Percentiles rank a stretch among this genome's conserved stretches.
phyloP scores from a whole-genome alignment of 2,888 invertebrate species.

The Pyrrhosoma nymphula region DNA sequence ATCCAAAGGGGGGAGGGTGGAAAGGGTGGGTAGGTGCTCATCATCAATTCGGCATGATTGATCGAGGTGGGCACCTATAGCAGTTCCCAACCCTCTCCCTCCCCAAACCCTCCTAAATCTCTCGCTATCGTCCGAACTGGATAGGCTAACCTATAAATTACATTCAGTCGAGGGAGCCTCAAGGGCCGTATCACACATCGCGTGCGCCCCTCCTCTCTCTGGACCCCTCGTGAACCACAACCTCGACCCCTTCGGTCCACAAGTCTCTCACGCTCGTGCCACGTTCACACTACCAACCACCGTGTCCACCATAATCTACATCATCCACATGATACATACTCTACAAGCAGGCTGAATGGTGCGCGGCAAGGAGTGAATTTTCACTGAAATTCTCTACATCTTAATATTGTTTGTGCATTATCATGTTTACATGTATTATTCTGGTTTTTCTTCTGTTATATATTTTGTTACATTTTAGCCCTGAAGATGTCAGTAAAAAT shows the following conservation, averaged over 20 bases:
- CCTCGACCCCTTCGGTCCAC: background rate
- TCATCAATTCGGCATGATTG: constrained; percentile 44
- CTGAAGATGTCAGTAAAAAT: too few species aligned
- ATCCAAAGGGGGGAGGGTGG: background rate
- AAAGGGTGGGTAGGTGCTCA: background rate
- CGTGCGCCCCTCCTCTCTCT: background rate
- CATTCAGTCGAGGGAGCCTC: background rate
- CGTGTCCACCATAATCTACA: too few species aligned
- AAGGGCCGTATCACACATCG: background rate
- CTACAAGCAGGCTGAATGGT: too few species aligned
- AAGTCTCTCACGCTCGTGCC: background rate
- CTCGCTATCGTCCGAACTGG: constrained; percentile 1
- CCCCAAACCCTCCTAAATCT: background rate
- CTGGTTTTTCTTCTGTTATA: too few species aligned
- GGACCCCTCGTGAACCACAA: background rate
- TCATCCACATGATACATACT: too few species aligned
- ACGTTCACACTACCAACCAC: background rate
- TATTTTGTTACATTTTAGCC: too few species aligned
- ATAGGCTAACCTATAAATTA: constrained; percentile 39
- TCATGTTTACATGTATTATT: too few species aligned
- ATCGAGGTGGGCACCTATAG: background rate
- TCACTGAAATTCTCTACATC: too few species aligned
- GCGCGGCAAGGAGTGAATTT: too few species aligned
- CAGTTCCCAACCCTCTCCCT: background rate
- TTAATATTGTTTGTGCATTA: too few species aligned